Conservation (phyloP, 2,888 invertebrate genomes). For the Colostygia pectinataria region DNA sequence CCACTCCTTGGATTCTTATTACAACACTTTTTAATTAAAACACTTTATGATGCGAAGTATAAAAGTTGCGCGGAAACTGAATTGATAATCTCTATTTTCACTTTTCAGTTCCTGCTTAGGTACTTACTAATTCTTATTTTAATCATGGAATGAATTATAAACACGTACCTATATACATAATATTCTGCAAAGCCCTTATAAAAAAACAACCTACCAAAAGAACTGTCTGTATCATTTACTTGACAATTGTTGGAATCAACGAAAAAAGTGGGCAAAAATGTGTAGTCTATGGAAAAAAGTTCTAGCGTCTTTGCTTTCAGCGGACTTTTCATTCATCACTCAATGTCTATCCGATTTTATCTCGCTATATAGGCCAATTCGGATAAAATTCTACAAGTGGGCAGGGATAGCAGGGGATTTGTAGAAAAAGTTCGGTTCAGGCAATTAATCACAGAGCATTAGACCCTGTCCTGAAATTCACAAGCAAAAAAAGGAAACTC, state of each 20-base stretch:
- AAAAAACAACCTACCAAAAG: too few species aligned
- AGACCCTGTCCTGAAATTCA: conserved; percentile 40
- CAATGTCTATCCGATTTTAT: conserved; percentile 35
- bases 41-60: conserved; percentile 60
- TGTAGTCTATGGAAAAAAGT: too few species aligned
- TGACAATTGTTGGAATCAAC: too few species aligned
- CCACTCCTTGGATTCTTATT: conserved; percentile 57
- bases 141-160: too few species aligned
- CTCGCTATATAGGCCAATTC: conserved; percentile 37
- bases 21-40: conserved; percentile 75
- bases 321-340: conserved; percentile 33
- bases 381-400: conserved; percentile 40
- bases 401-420: conserved; percentile 37
- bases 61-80: conserved; percentile 38
- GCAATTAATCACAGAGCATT: conserved; percentile 50
- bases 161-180: too few species aligned
- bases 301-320: conserved; percentile 9
- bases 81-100: conserved; percentile 16
- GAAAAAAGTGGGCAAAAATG: too few species aligned
- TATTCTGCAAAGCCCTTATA: too few species aligned
- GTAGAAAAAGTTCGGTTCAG: conserved; percentile 37
- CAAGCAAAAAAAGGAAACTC: conserved; percentile 26
- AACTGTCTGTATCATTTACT: too few species aligned
- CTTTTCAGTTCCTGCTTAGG: conserved; percentile 1
- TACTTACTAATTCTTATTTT: not conserved